Evolutionary conservation across 2,797 vertebrate genomes (phyloP).

Genomic region (Champsocephalus gunnari): DNA sequence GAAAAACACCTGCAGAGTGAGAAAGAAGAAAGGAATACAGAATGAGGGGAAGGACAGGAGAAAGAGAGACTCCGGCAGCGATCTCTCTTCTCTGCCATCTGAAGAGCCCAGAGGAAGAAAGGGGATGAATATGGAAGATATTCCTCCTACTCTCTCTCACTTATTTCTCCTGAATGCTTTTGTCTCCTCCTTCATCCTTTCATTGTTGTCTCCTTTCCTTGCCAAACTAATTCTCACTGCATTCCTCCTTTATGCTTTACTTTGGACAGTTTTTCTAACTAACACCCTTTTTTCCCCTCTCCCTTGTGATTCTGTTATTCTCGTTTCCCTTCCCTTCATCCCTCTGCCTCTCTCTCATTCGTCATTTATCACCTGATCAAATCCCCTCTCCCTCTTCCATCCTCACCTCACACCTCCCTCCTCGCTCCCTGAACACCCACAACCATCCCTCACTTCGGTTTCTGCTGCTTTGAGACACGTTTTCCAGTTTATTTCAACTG

Average conservation of each 20-base stretch:
- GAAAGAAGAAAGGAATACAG: slow-evolving; percentile 71
- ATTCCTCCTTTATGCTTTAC: background rate
- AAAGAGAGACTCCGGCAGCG: slow-evolving; percentile 70
- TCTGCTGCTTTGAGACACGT: slow-evolving; percentile 13
- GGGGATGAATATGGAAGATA: slow-evolving; percentile 71
- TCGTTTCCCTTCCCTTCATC: background rate
- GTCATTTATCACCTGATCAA: slow-evolving; percentile 8
- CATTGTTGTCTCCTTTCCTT: background rate
- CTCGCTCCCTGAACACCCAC: background rate
- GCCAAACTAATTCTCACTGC: background rate
- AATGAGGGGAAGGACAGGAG: slow-evolving; percentile 65
- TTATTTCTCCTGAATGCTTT: too few species aligned
- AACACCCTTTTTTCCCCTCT: background rate
- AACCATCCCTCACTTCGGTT: slow-evolving; percentile 26
- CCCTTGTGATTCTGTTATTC: slow-evolving; percentile 9
- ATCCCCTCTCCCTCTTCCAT: background rate
- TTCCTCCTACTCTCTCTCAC: slow-evolving; percentile 14
- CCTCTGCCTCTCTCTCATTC: slow-evolving; percentile 4
- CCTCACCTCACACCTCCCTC: slow-evolving; percentile 8
- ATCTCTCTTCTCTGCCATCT: slow-evolving; percentile 63
- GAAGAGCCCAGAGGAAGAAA: slow-evolving; percentile 75
- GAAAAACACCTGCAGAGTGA: slow-evolving; percentile 42
- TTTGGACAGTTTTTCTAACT: background rate
- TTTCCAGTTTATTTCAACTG: slow-evolving; percentile 24
- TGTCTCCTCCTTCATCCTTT: slow-evolving; percentile 10